Evolutionary conservation across 1,140 invertebrate species (phyloP).

Genomic region (Maniola jurtina): DNA sequence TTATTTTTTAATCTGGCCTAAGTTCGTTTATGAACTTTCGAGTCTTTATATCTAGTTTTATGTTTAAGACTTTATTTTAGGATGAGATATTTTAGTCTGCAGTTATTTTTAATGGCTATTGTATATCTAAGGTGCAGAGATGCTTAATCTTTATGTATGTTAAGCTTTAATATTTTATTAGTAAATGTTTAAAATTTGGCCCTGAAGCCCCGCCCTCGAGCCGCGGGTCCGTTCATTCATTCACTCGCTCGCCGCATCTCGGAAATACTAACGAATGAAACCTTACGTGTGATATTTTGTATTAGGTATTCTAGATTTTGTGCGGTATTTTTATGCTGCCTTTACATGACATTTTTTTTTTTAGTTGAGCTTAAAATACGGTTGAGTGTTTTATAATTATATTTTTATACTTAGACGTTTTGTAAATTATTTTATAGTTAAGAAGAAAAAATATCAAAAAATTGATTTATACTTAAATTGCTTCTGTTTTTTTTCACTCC

Average conservation of each 20-base stretch:
- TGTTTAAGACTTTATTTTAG: conserved; percentile 77
- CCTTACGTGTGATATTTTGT: conserved; percentile 74
- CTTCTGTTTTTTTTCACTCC: background rate
- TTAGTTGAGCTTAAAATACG: conserved; percentile 54
- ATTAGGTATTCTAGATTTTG: conserved; percentile 67
- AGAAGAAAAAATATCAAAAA: conserved; percentile 43
- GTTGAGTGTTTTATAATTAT: conserved; percentile 64
- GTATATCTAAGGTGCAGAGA: conserved; percentile 77
- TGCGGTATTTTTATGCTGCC: conserved; percentile 61
- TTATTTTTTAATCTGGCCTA: conserved; percentile 67
- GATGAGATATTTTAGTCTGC: conserved; percentile 77
- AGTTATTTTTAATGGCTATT: conserved; percentile 78
- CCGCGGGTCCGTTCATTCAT: conserved; percentile 26
- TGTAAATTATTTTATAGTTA: conserved; percentile 74
- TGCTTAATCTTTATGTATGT: conserved; percentile 79
- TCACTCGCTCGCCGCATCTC: conserved; percentile 30
- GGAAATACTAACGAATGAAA: conserved; percentile 50
- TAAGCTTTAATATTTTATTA: conserved; percentile 80
- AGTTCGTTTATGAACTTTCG: conserved; percentile 60
- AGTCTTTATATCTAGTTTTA: conserved; percentile 72
- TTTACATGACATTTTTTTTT: conserved; percentile 59
- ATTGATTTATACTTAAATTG: conserved; percentile 14
- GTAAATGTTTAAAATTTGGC: conserved; percentile 77
- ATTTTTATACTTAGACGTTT: conserved; percentile 75
- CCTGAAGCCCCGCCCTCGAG: conserved; percentile 52